Percentiles rank a stretch among this genome's conserved stretches.
These are phyloP conservation scores for Calliopum simillimum DNA, from an alignment of 2,888 invertebrate species.

Conservation along the genomic window DNA sequence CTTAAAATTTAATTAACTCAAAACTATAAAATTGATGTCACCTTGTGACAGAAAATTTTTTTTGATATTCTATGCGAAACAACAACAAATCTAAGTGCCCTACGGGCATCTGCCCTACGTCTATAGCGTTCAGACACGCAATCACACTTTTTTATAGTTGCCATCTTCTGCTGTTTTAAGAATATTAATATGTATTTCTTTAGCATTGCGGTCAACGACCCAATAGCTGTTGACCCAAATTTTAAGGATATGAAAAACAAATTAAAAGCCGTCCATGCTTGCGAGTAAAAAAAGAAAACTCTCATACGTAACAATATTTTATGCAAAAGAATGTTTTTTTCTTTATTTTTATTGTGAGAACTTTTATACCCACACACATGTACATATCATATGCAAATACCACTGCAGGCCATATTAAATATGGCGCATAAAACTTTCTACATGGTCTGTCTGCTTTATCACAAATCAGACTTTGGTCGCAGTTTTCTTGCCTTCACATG, in stretches of 20 bases:
- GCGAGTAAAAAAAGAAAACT: too few relatives aligned
- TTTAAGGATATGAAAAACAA: background rate
- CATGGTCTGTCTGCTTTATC: conserved; percentile 27
- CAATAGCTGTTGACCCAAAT: conserved; percentile 38
- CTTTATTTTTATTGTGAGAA: conserved; percentile 8
- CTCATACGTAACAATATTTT: background rate
- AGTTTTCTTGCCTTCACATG: conserved; percentile 2
- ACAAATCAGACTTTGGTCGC: conserved; percentile 31
- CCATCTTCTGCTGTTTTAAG: conserved; percentile 30
- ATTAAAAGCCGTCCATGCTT: background rate
- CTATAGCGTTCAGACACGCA: too few relatives aligned
- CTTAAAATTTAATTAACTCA: too few relatives aligned
- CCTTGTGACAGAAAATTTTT: too few relatives aligned
- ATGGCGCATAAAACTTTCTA: conserved; percentile 4
- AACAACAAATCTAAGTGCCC: too few relatives aligned
- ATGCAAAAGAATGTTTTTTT: conserved; percentile 8
- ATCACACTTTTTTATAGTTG: too few relatives aligned
- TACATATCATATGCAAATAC: background rate
- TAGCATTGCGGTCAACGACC: conserved; percentile 40
- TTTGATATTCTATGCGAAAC: too few relatives aligned
- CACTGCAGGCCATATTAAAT: background rate
- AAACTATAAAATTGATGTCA: too few relatives aligned
- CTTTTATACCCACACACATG: conserved; percentile 7
- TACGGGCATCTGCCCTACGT: too few relatives aligned
- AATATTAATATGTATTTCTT: conserved; percentile 42